Percentiles rank a stretch among this genome's conserved stretches.
Conservation (phyloP, 2,113 vertebrate species). For the Antigone vipio region DNA sequence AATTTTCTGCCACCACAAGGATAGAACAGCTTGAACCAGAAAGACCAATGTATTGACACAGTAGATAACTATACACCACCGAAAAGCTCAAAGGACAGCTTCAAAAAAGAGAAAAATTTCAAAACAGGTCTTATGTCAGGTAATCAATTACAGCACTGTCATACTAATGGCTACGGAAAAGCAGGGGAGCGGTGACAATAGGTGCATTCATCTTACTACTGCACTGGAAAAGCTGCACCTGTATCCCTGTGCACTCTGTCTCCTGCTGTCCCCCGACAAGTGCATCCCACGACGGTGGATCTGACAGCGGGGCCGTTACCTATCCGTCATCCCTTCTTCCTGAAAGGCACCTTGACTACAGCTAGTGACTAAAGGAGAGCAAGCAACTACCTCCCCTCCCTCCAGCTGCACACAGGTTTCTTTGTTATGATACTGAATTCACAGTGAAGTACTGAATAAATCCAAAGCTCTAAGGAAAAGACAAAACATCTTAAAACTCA, state of each 20-base stretch:
- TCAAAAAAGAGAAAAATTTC: constrained; percentile 68
- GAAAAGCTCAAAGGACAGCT: constrained; percentile 64
- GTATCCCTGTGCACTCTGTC: constrained; percentile 69
- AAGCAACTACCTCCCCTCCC: constrained; percentile 10
- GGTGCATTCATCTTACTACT: constrained; percentile 75
- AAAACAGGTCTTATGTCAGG: constrained; percentile 68
- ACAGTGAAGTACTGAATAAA: neutral
- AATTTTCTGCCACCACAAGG: constrained; percentile 61
- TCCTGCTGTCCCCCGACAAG: constrained; percentile 60
- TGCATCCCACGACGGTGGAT: constrained; percentile 50
- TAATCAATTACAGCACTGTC: constrained; percentile 75
- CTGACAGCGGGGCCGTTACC: constrained; percentile 32
- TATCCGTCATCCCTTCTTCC: constrained; percentile 75
- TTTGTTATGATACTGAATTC: neutral
- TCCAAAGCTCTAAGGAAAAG: neutral
- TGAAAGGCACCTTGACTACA: constrained; percentile 82
- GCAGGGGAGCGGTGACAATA: constrained; percentile 66
- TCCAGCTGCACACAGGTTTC: neutral
- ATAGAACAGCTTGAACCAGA: constrained; percentile 20
- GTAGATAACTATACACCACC: constrained; percentile 28
- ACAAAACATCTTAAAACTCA: neutral
- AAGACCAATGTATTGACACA: constrained; percentile 37
- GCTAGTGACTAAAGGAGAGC: constrained; percentile 55
- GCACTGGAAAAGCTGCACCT: constrained; percentile 67
- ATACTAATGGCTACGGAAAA: constrained; percentile 74